Evolutionary conservation across 2,888 invertebrate genomes (phyloP).

Genomic region (Chydorus sphaericus): DNA sequence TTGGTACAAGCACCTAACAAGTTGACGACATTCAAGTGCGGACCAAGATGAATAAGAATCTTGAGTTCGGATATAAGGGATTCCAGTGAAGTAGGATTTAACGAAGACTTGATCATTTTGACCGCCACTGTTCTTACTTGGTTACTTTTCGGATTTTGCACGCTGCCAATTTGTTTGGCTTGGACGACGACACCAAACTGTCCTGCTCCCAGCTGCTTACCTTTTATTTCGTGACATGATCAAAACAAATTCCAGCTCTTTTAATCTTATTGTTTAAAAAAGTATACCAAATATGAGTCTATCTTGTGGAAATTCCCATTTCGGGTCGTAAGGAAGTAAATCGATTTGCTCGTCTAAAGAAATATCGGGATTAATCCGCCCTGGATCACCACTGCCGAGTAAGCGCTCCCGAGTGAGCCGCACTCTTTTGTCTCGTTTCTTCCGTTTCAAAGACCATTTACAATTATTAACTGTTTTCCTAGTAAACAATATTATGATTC

Average conservation of each 20-base stretch:
- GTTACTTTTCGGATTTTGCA: conserved; percentile 36
- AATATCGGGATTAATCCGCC: no score
- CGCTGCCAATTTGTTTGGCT: conserved; percentile 26
- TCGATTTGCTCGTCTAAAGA: conserved; percentile 2
- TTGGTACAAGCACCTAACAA: conserved; percentile 88
- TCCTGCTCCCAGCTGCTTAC: not conserved
- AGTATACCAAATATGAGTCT: not conserved
- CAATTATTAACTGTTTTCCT: no score
- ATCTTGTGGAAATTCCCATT: not conserved
- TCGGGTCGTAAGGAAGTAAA: not conserved
- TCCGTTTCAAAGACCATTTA: no score
- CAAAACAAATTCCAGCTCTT: no score
- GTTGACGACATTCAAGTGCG: conserved; percentile 89
- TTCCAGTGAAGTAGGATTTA: conserved; percentile 70
- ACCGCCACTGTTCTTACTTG: no score
- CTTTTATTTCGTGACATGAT: not conserved
- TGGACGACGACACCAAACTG: not conserved
- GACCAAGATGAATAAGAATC: conserved; percentile 88
- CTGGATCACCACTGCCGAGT: no score
- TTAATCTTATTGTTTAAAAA: not conserved
- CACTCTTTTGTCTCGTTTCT: no score
- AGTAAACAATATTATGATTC: no score
- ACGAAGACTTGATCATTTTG: conserved; percentile 82
- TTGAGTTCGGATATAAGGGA: conserved; percentile 84
- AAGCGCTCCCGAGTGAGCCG: no score